Conservation (phyloP, 2,888 invertebrate species). For the Allophyes oxyacanthae region DNA sequence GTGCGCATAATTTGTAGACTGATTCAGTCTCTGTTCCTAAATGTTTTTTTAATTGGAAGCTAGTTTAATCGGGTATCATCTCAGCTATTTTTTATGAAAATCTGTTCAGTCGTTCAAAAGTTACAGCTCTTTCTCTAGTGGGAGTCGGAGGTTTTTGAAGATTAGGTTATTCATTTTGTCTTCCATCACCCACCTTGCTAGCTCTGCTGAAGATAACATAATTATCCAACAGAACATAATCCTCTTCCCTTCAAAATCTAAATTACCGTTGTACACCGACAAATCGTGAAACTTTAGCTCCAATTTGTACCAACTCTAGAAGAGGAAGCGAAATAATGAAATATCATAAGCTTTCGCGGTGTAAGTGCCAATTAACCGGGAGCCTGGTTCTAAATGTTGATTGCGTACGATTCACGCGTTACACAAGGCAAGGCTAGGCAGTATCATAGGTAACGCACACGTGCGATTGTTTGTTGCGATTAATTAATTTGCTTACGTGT, state of each 20-base stretch:
- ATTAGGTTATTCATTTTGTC: no score
- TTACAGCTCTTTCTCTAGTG: no score
- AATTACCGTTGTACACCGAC: background rate
- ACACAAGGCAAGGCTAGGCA: constrained; percentile 6
- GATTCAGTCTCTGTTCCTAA: no score
- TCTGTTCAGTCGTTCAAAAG: no score
- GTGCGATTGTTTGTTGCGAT: constrained; percentile 34
- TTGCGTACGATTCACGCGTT: constrained; percentile 56
- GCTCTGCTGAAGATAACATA: no score
- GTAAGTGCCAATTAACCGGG: constrained; percentile 55
- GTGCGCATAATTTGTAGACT: no score
- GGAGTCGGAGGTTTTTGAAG: no score
- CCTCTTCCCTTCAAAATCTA: background rate
- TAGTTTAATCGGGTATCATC: no score
- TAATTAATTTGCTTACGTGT: constrained; percentile 33
- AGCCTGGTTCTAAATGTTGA: constrained; percentile 54
- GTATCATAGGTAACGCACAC: constrained; percentile 20
- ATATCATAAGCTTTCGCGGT: constrained; percentile 47
- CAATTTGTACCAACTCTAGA: constrained; percentile 28
- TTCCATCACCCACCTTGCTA: no score
- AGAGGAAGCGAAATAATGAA: constrained; percentile 47
- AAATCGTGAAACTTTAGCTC: constrained; percentile 3
- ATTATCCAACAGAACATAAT: no score
- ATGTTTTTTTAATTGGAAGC: no score
- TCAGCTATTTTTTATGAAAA: no score